Conservation (phyloP, 2,888 invertebrate genomes). For the Malachius bipustulatus region DNA sequence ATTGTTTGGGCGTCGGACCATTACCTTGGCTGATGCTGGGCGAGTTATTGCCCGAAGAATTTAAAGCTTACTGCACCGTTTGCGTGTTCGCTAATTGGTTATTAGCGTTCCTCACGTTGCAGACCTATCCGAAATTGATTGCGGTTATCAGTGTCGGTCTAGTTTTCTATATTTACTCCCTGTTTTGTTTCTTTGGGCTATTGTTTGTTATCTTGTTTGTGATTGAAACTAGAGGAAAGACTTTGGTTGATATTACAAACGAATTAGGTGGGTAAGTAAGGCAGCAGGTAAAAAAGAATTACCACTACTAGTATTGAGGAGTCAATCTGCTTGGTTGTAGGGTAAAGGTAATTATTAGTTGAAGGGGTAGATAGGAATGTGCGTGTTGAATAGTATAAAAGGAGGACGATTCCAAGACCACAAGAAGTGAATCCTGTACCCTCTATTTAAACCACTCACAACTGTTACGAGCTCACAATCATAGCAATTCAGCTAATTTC, state of each 20-base stretch:
- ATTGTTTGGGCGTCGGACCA: background rate
- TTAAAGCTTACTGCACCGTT: background rate
- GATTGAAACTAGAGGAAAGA: constrained; percentile 1
- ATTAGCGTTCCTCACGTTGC: background rate
- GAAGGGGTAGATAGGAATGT: no score
- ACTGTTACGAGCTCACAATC: constrained; percentile 32
- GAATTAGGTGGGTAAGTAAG: no score
- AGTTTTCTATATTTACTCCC: background rate
- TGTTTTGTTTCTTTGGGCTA: background rate
- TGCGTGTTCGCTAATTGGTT: background rate
- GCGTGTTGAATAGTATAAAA: no score
- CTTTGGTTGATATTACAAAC: background rate
- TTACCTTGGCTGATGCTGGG: constrained; percentile 2
- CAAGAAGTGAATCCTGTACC: no score
- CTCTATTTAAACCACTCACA: constrained; percentile 24
- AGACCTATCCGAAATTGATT: background rate
- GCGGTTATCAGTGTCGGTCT: background rate
- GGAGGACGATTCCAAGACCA: no score
- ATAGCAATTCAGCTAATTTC: constrained; percentile 48
- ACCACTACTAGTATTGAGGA: no score
- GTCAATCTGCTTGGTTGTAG: no score
- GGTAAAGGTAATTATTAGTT: no score
- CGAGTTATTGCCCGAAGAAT: background rate
- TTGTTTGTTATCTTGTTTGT: background rate
- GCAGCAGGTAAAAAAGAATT: no score